Base-by-base conservation (phyloP, 2,888 invertebrate species). In the Cephus sareptanus region DNA sequence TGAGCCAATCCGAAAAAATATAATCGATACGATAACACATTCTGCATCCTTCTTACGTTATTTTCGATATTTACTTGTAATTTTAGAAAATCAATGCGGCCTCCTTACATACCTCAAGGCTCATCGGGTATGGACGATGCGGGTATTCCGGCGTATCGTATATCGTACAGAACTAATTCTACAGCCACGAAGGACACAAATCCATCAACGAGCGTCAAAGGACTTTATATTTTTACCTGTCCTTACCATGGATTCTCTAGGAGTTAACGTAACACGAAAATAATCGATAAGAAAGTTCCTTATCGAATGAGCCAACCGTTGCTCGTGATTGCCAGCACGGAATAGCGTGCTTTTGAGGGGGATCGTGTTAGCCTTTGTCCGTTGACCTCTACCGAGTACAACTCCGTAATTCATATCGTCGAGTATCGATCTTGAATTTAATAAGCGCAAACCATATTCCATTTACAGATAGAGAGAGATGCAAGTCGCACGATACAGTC, bases 11-110 rank as follows among this genome's bases (percentile, higher is more conserved):
- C 15, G 1, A 6, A 23, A 23, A 23, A 56, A 23, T 23, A 23
- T 6, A 56, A 56, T 56, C 6, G 40, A 23, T 56, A 23, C 23
- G 15, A 2, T 2, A 23, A 23, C 23, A 23, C 23, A 56, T 56
- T 56, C 23, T 56, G 6, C 23, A 9, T 56, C 40, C 6, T 56
- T 23, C 23, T 23, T 9, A 77, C 69, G 30, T 78, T 76, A 73
- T 80, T 69, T 74, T 37, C 56, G 73, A 23, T 68, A 40, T 71
- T n/a, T 77, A 75, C 56, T 74, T 73, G 80, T 83, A 83, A 81
- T 79, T 82, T 81, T 79, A 82, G 78, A 83, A 75, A 82, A 83
- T 83, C 83, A 77, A 83, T 83, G 80, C 76, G 73, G 69, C 75
- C 75, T 74, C 70, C 37, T 56, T 69, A 76, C 35, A 40, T 76